A percentile compares a stretch with the other conserved stretches of the same genome.
These are phyloP conservation scores for Lacerta agilis DNA, from an alignment of 2,797 vertebrate genomes.

Conservation along the genomic window DNA sequence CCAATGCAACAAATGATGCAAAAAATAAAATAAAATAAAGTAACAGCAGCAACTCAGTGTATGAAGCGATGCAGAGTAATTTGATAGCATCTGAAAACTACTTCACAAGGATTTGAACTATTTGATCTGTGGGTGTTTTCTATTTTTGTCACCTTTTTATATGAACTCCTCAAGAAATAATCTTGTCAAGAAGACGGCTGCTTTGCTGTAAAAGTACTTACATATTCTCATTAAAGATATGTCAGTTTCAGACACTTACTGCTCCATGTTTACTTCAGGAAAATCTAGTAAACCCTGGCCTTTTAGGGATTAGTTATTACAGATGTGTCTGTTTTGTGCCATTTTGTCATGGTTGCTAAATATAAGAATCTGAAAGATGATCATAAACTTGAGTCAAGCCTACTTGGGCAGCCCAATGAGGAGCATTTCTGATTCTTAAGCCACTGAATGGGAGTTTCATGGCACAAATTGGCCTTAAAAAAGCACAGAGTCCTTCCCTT, in stretches of 20 bases:
- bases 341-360: not conserved
- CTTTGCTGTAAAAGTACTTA: conserved; percentile 13
- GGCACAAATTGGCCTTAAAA: not conserved
- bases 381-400: not conserved
- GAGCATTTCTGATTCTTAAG: not conserved
- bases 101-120: not conserved
- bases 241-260: not conserved
- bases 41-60: not conserved
- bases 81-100: not conserved
- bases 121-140: not conserved
- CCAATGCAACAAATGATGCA: not conserved
- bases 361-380: not conserved
- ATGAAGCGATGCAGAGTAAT: not conserved
- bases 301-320: conserved; percentile 12
- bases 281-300: not conserved
- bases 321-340: not conserved
- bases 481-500: not conserved
- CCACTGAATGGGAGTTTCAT: not conserved
- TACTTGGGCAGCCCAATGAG: not conserved
- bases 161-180: not conserved
- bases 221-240: not conserved
- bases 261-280: not conserved
- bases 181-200: not conserved
- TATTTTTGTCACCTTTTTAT: not conserved
- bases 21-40: not conserved